These are phyloP conservation scores for Lutraria rhynchaena DNA, from an alignment of 1,140 invertebrate species.

Conservation along the genomic window DNA sequence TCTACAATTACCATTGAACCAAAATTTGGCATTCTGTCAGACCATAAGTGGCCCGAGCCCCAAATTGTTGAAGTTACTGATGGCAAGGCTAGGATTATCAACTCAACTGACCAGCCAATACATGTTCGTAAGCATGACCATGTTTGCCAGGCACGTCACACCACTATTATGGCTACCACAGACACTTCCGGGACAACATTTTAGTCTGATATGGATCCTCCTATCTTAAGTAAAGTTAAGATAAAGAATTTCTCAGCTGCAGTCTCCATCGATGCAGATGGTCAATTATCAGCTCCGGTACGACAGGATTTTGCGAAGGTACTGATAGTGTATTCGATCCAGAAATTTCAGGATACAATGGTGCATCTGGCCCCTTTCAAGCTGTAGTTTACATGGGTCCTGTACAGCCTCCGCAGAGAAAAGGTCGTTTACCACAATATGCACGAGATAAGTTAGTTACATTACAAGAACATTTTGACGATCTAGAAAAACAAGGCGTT, in stretches of 20 bases:
- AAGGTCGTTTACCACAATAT: constrained; percentile 59
- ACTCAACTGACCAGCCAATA: not conserved
- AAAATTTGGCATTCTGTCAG: not conserved
- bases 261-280: constrained; percentile 34
- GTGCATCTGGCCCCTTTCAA: constrained; percentile 44
- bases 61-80: constrained; percentile 2
- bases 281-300: not conserved
- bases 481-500: constrained; percentile 49
- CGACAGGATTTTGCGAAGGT: not conserved
- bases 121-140: constrained; percentile 1
- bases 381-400: constrained; percentile 57
- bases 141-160: constrained; percentile 30
- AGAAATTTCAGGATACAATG: constrained; percentile 41
- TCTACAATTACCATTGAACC: constrained; percentile 35
- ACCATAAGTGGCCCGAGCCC: not conserved
- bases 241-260: not conserved
- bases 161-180: not conserved
- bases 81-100: constrained; percentile 15
- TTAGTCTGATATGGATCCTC: not conserved
- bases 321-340: constrained; percentile 38
- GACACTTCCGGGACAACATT: not conserved
- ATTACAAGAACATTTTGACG: constrained; percentile 56
- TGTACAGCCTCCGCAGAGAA: constrained; percentile 59
- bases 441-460: constrained; percentile 25
- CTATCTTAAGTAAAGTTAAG: not conserved